Percentiles rank a stretch among this genome's conserved stretches.
Conservation (phyloP, 2,888 invertebrate species). For the Therioaphis trifolii region DNA sequence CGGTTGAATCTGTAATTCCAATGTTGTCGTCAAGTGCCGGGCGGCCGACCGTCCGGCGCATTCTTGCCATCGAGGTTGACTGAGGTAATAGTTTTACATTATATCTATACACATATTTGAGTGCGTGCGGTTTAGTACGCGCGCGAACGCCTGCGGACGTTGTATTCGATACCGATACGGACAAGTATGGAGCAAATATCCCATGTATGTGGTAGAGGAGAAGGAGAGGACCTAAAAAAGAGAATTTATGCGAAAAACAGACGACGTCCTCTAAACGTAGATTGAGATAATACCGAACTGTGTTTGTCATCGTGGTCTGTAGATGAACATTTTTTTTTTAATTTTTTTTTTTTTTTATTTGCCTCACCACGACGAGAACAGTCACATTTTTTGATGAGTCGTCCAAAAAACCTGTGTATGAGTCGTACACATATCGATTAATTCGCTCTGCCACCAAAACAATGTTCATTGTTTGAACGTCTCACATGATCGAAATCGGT, state of each 20-base stretch:
- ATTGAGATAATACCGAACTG: constrained; percentile 3
- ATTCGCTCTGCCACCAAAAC: not conserved
- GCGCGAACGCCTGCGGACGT: not conserved
- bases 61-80: constrained; percentile 15
- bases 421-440: not conserved
- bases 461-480: not conserved
- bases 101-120: not conserved
- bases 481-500: not conserved
- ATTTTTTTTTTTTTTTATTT: not conserved
- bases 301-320: not conserved
- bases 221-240: too few species aligned
- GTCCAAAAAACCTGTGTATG: not conserved
- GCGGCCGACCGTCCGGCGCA: constrained; percentile 14
- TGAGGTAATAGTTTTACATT: not conserved
- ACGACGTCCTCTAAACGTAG: not conserved
- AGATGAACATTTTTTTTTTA: not conserved
- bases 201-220: not conserved
- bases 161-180: not conserved
- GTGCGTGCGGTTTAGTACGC: too few species aligned
- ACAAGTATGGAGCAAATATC: not conserved
- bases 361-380: not conserved
- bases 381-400: not conserved
- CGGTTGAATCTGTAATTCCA: constrained; percentile 55
- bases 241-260: not conserved
- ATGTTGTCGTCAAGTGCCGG: constrained; percentile 30